Percentiles rank a stretch among this genome's conserved stretches.
Evolutionary conservation across 1,140 invertebrate species (phyloP).

Genomic region (Neodiprion lecontei): DNA sequence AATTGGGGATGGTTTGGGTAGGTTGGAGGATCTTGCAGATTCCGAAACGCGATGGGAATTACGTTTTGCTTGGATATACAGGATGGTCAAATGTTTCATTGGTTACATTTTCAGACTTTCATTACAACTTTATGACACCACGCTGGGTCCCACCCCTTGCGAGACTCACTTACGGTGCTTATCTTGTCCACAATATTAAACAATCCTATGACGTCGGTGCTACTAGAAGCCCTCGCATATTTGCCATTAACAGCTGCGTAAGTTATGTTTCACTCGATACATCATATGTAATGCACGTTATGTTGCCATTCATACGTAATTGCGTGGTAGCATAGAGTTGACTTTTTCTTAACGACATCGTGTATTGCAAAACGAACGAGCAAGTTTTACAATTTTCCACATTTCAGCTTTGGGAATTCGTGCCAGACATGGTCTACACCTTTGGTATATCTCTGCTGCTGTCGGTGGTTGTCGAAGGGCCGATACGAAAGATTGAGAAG

Average conservation of each 20-base stretch:
- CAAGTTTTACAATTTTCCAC: slow-evolving; percentile 13
- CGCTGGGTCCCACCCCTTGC: slow-evolving; percentile 62
- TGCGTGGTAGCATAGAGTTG: slow-evolving; percentile 21
- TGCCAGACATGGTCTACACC: slow-evolving; percentile 38
- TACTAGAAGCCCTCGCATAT: slow-evolving; percentile 35
- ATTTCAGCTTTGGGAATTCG: slow-evolving; percentile 35
- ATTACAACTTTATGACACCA: slow-evolving; percentile 43
- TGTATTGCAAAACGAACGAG: slow-evolving; percentile 15
- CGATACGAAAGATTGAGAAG: slow-evolving; percentile 46
- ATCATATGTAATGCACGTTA: slow-evolving; percentile 17
- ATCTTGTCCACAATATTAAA: slow-evolving; percentile 60
- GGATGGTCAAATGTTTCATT: not conserved
- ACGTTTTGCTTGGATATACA: too few species aligned
- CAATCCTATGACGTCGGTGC: slow-evolving; percentile 40
- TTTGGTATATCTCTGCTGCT: slow-evolving; percentile 42
- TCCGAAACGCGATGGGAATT: too few species aligned
- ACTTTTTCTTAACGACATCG: slow-evolving; percentile 7
- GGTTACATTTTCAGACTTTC: slow-evolving; percentile 31
- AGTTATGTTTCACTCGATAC: not conserved
- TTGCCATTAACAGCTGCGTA: slow-evolving; percentile 37
- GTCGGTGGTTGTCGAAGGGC: slow-evolving; percentile 42
- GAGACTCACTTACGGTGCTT: slow-evolving; percentile 72
- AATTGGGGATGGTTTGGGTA: slow-evolving; percentile 41
- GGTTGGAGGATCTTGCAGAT: slow-evolving; percentile 9
- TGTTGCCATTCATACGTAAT: slow-evolving; percentile 20